Evolutionary conservation across 2,113 vertebrate genomes (phyloP).

Genomic region (Casuarius casuarius): DNA sequence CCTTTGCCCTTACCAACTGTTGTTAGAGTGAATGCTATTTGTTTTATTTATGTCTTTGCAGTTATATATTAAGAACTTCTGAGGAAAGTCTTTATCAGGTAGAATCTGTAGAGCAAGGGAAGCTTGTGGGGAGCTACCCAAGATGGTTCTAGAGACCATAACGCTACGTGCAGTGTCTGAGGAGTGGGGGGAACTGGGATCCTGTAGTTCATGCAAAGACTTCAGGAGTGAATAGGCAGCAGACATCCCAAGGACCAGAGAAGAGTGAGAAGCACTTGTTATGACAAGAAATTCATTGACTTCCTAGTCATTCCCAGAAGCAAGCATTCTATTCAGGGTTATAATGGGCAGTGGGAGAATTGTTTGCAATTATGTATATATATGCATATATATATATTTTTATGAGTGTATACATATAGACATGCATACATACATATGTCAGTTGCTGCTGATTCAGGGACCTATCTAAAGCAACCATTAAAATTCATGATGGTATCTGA

Average conservation of each 20-base stretch:
- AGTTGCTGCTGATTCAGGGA: neutral
- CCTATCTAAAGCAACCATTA: neutral
- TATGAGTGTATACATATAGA: too few relatives aligned
- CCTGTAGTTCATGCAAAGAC: neutral
- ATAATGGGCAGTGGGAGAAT: neutral
- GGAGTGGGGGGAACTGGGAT: neutral
- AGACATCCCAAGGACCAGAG: neutral
- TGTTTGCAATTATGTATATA: neutral
- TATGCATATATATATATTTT: neutral
- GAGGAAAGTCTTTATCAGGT: neutral
- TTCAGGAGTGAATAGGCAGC: neutral
- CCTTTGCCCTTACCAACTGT: neutral
- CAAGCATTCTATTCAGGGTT: neutral
- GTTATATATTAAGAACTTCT: neutral
- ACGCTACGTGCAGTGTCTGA: neutral
- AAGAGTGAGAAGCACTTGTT: neutral
- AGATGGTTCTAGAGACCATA: neutral
- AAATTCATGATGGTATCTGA: neutral
- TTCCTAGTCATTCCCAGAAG: neutral
- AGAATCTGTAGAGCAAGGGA: neutral
- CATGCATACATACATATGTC: neutral
- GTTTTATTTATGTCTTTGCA: neutral
- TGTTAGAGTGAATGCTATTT: neutral
- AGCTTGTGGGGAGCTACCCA: neutral
- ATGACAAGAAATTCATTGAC: accelerated